phyloP scores from a whole-genome alignment of 2,113 vertebrate genomes.

The Mormoops blainvillei region DNA sequence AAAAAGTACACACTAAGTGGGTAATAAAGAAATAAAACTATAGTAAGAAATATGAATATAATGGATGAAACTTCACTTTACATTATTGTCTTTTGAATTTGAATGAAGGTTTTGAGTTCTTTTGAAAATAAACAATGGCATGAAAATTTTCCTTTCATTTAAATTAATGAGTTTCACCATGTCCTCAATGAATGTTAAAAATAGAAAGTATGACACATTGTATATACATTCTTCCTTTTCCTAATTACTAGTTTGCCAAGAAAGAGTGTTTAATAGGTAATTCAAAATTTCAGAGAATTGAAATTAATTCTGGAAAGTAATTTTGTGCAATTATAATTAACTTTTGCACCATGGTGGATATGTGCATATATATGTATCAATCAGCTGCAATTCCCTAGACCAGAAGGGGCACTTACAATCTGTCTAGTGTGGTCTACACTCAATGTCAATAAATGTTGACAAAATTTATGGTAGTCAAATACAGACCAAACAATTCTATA shows the following conservation, averaged over 20 bases:
- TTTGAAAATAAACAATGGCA: constrained; percentile 55
- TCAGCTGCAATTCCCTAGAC: not conserved
- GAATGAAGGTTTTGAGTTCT: constrained; percentile 19
- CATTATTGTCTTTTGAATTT: constrained; percentile 32
- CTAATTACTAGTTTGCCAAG: constrained; percentile 37
- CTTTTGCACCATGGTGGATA: not conserved
- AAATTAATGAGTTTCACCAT: constrained; percentile 53
- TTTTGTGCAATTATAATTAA: not conserved
- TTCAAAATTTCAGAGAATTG: constrained; percentile 21
- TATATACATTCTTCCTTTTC: constrained; percentile 2
- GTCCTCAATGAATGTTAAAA: constrained; percentile 47
- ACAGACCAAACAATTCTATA: not conserved
- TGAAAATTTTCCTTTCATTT: constrained; percentile 32
- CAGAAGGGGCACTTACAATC: not conserved
- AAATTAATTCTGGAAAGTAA: constrained; percentile 22
- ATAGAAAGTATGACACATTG: constrained; percentile 44
- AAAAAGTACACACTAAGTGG: not conserved
- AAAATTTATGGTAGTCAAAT: not conserved
- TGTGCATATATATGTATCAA: not conserved
- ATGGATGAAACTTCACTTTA: not conserved
- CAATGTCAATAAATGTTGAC: not conserved
- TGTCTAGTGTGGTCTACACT: not conserved
- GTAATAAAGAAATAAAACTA: not conserved
- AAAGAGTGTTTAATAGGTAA: constrained; percentile 26
- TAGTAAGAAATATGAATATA: not conserved